A percentile compares a stretch with the other conserved stretches of the same genome.
Evolutionary conservation across 2,888 invertebrate species (phyloP).

Genomic region (Euzetes globulus): DNA sequence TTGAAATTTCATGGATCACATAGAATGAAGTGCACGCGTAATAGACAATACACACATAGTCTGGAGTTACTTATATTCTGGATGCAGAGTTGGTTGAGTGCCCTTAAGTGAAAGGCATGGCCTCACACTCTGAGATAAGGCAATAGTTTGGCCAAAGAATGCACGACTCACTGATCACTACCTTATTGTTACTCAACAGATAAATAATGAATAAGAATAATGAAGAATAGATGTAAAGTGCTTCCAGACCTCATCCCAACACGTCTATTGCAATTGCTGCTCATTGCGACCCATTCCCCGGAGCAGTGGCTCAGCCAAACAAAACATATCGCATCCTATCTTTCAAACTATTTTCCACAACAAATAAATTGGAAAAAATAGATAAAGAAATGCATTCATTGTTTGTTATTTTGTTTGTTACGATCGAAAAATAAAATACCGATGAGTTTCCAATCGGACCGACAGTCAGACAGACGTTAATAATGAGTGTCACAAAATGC

Average conservation of each 20-base stretch:
- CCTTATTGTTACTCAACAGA: background rate
- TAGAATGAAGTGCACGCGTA: slow-evolving; percentile 22
- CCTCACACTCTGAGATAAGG: background rate
- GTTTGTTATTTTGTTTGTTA: background rate
- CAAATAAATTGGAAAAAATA: background rate
- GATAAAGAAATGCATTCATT: background rate
- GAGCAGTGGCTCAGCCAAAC: background rate
- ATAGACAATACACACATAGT: slow-evolving; percentile 6
- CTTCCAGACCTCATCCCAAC: background rate
- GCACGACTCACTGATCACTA: slow-evolving; percentile 19
- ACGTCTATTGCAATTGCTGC: background rate
- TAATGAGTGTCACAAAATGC: background rate
- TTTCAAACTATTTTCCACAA: background rate
- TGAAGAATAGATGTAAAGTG: slow-evolving; percentile 3
- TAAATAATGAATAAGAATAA: slow-evolving; percentile 22
- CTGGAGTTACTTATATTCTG: background rate
- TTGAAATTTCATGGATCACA: slow-evolving; percentile 30
- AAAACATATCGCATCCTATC: background rate
- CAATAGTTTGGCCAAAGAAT: background rate
- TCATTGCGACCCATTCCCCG: slow-evolving; percentile 7
- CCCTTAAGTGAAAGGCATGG: slow-evolving; percentile 16
- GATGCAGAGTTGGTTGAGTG: slow-evolving; percentile 3
- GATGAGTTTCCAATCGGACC: background rate
- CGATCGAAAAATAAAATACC: background rate
- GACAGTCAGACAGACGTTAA: background rate